A percentile compares a stretch with the other conserved stretches of the same genome.
Conservation (phyloP, 2,797 vertebrate species). For the Fringilla coelebs region DNA sequence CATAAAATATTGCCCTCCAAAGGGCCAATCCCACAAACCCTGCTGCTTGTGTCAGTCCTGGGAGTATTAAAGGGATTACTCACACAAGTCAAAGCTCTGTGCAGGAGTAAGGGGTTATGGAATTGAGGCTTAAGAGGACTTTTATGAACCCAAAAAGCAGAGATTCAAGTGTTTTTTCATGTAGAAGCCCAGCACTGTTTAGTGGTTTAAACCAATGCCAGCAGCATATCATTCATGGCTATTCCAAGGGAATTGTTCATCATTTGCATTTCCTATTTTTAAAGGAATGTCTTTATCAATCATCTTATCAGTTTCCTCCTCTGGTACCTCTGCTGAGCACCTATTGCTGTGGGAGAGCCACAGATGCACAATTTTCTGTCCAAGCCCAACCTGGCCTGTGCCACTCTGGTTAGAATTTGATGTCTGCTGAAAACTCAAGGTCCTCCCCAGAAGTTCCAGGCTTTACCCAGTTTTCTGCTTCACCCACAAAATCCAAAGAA, state of each 20-base stretch:
- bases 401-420: not conserved
- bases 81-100: not conserved
- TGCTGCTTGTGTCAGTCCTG: not conserved
- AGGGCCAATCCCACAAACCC: not conserved
- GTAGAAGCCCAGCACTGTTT: not conserved
- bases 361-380: not conserved
- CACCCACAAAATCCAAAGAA: not conserved
- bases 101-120: conserved; percentile 12
- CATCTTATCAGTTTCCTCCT: not conserved
- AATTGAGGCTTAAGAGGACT: conserved; percentile 4
- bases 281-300: not conserved
- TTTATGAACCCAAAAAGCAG: conserved; percentile 43
- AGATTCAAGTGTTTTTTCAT: not conserved
- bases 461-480: not conserved
- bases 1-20: conserved; percentile 22
- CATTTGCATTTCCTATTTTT: conserved; percentile 10
- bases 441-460: not conserved
- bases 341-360: not conserved
- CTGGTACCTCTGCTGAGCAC: not conserved
- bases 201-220: not conserved
- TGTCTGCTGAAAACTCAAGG: not conserved
- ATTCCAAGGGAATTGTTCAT: not conserved
- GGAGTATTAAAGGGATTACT: conserved; percentile 34
- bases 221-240: not conserved
- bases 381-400: not conserved